Conservation (phyloP, 1,140 invertebrate species). For the Pseudomyrmex dendroicus region DNA sequence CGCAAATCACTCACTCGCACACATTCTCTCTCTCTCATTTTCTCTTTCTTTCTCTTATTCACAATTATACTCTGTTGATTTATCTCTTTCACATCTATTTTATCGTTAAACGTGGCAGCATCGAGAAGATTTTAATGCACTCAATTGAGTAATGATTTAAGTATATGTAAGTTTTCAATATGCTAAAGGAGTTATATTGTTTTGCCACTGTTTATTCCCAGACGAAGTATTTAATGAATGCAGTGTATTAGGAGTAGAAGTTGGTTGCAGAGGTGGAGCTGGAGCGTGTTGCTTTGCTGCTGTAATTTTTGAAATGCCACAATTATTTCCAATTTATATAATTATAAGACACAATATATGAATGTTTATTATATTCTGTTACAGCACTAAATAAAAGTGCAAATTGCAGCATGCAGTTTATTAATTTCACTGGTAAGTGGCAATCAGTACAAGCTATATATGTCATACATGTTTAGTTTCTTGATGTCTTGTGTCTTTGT, state of each 20-base stretch:
- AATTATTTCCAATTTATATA: slow-evolving; percentile 54
- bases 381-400: slow-evolving; percentile 6
- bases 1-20: not conserved
- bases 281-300: slow-evolving; percentile 83
- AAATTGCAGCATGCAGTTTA: slow-evolving; percentile 31
- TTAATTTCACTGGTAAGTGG: not conserved
- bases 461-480: slow-evolving; percentile 8
- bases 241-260: slow-evolving; percentile 76
- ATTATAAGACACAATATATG: not conserved
- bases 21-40: not conserved
- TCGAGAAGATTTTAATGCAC: slow-evolving; percentile 37
- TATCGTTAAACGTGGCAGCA: slow-evolving; percentile 32
- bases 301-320: slow-evolving; percentile 78
- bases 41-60: slow-evolving; percentile 15
- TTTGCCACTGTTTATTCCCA: slow-evolving; percentile 77
- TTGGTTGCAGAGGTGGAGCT: slow-evolving; percentile 78
- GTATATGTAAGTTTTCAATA: slow-evolving; percentile 71
- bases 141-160: slow-evolving; percentile 61
- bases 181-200: slow-evolving; percentile 78
- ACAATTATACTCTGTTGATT: slow-evolving; percentile 25
- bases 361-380: slow-evolving; percentile 17
- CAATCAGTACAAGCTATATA: slow-evolving; percentile 17
- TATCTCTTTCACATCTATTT: slow-evolving; percentile 42
- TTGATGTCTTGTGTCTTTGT: not conserved
- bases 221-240: slow-evolving; percentile 76